phyloP scores from a whole-genome alignment of 2,888 invertebrate species.

The Drosophila emarginata region DNA sequence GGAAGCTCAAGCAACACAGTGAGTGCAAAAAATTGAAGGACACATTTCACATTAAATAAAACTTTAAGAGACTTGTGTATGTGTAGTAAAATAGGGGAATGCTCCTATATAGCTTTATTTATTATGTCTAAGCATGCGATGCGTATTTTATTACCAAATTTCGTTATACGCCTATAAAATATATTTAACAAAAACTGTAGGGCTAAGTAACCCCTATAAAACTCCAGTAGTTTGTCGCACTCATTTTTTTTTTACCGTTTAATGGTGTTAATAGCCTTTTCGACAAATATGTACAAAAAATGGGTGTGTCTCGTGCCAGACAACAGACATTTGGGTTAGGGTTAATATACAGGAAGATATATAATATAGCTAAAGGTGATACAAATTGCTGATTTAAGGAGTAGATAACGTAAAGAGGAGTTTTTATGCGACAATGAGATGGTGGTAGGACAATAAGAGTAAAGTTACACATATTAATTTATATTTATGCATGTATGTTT shows the following conservation, averaged over 20 bases:
- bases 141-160: constrained; percentile 54
- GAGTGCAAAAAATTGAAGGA: constrained; percentile 66
- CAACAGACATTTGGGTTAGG: constrained; percentile 32
- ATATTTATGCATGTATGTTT: too few species aligned
- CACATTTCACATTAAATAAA: constrained; percentile 48
- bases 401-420: constrained; percentile 9
- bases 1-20: constrained; percentile 21
- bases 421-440: background rate
- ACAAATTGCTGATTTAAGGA: constrained; percentile 22
- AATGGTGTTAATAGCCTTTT: constrained; percentile 60
- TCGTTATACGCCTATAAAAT: constrained; percentile 11
- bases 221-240: constrained; percentile 1
- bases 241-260: constrained; percentile 51
- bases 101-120: constrained; percentile 49
- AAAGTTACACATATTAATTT: too few species aligned
- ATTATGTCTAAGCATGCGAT: constrained; percentile 70
- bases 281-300: constrained; percentile 17
- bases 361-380: background rate
- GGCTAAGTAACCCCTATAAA: constrained; percentile 15
- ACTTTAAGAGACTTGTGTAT: constrained; percentile 41
- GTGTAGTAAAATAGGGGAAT: constrained; percentile 40
- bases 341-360: background rate
- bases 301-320: constrained; percentile 44
- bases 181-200: background rate
- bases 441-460: too few species aligned